Evolutionary conservation across 2,888 invertebrate genomes (phyloP).

Genomic region (Drosophila affinis): DNA sequence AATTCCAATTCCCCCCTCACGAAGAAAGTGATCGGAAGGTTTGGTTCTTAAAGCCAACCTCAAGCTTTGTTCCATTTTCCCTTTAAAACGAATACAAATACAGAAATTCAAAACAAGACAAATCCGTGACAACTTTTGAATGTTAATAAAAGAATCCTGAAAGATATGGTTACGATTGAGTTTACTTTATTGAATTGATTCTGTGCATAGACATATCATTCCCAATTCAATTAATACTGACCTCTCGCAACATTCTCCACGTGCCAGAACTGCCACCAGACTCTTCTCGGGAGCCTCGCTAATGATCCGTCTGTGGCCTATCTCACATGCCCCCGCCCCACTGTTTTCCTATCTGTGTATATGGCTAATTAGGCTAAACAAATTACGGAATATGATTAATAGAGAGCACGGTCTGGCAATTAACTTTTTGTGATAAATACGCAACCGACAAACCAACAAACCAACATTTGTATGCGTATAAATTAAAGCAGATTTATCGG

Average conservation of each 20-base stretch:
- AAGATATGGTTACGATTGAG: too few relatives aligned
- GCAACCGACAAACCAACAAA: slow-evolving; percentile 3
- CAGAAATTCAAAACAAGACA: too few relatives aligned
- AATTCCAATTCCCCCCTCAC: too few relatives aligned
- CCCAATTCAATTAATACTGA: background rate
- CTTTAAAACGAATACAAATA: too few relatives aligned
- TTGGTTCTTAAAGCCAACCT: too few relatives aligned
- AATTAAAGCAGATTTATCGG: slow-evolving; percentile 60
- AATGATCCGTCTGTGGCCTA: slow-evolving; percentile 15
- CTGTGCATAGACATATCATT: background rate
- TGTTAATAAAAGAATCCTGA: too few relatives aligned
- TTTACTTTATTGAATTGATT: background rate
- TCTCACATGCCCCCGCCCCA: background rate
- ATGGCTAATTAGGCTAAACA: slow-evolving; percentile 71
- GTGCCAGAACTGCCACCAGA: background rate
- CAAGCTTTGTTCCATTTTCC: too few relatives aligned
- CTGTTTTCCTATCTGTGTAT: slow-evolving; percentile 20
- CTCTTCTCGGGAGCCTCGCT: slow-evolving; percentile 9
- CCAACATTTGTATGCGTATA: slow-evolving; percentile 13
- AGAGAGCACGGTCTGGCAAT: slow-evolving; percentile 69
- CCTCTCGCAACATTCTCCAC: background rate
- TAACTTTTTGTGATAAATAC: slow-evolving; percentile 69
- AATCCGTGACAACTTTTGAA: too few relatives aligned
- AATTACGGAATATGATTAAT: slow-evolving; percentile 75
- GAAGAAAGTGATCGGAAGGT: background rate